Base-by-base conservation (phyloP, 1,140 invertebrate species). In the Drosophila santomea region DNA sequence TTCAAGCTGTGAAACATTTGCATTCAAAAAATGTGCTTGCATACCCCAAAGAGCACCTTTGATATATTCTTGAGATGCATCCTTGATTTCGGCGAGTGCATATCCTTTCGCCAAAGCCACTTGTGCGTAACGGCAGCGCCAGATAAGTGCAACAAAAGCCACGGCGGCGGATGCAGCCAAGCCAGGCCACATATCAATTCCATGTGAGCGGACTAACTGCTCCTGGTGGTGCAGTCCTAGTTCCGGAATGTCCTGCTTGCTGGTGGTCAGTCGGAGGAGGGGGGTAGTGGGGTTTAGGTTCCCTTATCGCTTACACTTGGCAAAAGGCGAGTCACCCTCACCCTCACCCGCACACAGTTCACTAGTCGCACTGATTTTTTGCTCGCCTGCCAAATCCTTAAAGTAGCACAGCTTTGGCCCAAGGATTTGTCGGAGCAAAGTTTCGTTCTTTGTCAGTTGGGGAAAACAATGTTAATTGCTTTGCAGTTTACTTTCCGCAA, bases 121-220 rank as follows among this genome's bases (percentile, higher is more conserved):
- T 84, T 84, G 78, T 86, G 83, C 83, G 83, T 86, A 73, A 64
- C 79, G 62, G 62, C 84, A 83, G 67, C 83, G 80, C 47, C 79
- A 83, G 83, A 86, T 86, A 88, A 89, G 72, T 88, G 80, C 83
- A 88, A 88, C 83, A 88, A 77, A 71, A 57, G 66, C 66, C 50
- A 71, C 44, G 74, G 84, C 68, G 57, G 52, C 48, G 63, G 44
- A 62, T 51, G 63, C 48, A 56, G 17, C 43, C 43, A 43, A 71
- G 57, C 64, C 64, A 43, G 51, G 78, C 71, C 61, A 88, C 83
- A 84, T 89, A 88, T 88, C 83, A 88, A 88, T 88, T 88, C 83
- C 84, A 63, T 84, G 80, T 88, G 83, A 88, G 51, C 63, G 84
- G 60, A 60, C 78, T 76, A 73, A 72, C 69, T 76, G 66, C 67